phyloP scores from a whole-genome alignment of 2,797 vertebrate genomes.

The Syngnathus rostellatus region DNA sequence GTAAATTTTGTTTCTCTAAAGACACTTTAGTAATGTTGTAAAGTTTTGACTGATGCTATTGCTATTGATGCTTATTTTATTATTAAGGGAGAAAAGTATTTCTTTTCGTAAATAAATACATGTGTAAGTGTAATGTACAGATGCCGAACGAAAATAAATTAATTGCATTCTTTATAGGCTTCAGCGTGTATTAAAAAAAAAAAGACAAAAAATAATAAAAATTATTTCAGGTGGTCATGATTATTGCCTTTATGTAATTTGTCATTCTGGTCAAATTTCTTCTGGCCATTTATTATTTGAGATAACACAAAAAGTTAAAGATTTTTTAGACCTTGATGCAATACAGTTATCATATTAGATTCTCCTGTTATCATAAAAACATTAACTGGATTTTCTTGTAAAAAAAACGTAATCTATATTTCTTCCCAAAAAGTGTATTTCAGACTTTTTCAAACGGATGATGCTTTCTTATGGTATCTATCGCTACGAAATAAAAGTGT shows the following conservation, averaged over 20 bases:
- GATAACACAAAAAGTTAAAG: no score
- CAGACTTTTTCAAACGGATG: no score
- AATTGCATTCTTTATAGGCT: not conserved
- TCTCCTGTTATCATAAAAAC: no score
- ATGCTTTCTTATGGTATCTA: no score
- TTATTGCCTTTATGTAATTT: not conserved
- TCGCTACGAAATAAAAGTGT: not conserved
- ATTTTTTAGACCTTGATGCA: no score
- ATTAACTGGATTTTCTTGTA: no score
- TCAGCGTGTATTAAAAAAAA: not conserved
- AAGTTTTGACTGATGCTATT: not conserved
- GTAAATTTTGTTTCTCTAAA: not conserved
- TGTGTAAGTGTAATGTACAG: not conserved
- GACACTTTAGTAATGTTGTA: not conserved
- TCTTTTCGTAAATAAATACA: constrained; percentile 1
- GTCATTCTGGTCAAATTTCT: not conserved
- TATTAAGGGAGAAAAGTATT: not conserved
- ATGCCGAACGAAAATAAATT: not conserved
- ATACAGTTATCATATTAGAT: no score
- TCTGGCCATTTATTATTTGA: no score
- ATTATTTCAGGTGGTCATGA: not conserved
- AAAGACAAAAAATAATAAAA: constrained; percentile 1
- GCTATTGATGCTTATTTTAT: not conserved
- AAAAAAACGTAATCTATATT: no score
- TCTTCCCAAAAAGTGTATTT: no score